phyloP scores from a whole-genome alignment of 2,113 vertebrate genomes.

The Pterocles gutturalis region DNA sequence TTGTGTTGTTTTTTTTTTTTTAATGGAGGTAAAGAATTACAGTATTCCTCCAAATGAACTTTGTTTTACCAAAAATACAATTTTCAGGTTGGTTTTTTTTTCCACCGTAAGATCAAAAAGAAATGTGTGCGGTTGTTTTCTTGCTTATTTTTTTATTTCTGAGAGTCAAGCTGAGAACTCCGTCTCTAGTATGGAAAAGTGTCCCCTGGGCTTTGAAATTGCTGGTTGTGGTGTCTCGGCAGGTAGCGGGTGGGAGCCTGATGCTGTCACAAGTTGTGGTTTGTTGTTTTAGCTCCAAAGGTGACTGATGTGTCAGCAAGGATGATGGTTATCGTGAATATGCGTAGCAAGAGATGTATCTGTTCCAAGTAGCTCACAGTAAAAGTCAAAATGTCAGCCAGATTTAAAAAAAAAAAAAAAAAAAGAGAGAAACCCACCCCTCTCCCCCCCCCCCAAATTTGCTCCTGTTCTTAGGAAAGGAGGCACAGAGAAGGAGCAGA shows the following conservation, averaged over 20 bases:
- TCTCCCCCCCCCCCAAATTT: too few species aligned
- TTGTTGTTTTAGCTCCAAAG: neutral
- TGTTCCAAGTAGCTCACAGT: neutral
- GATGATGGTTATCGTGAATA: neutral
- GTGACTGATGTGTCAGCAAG: conserved; percentile 13
- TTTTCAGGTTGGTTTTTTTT: neutral
- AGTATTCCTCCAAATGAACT: neutral
- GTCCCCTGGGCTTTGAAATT: neutral
- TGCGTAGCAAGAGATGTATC: neutral
- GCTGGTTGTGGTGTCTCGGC: neutral
- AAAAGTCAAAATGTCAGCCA: conserved; percentile 9
- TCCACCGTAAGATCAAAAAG: accelerated
- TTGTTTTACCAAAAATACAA: neutral
- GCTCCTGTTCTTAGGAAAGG: neutral
- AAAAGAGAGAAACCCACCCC: too few species aligned
- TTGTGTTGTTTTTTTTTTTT: neutral
- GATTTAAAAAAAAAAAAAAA: neutral
- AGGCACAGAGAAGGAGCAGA: neutral
- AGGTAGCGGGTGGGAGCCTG: neutral
- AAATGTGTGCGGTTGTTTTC: neutral
- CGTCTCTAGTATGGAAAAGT: neutral
- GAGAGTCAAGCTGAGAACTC: neutral
- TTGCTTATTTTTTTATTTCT: neutral
- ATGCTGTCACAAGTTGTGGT: neutral
- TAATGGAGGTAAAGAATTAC: neutral